phyloP scores from a whole-genome alignment of 2,113 vertebrate genomes.

The Hyla sarda region DNA sequence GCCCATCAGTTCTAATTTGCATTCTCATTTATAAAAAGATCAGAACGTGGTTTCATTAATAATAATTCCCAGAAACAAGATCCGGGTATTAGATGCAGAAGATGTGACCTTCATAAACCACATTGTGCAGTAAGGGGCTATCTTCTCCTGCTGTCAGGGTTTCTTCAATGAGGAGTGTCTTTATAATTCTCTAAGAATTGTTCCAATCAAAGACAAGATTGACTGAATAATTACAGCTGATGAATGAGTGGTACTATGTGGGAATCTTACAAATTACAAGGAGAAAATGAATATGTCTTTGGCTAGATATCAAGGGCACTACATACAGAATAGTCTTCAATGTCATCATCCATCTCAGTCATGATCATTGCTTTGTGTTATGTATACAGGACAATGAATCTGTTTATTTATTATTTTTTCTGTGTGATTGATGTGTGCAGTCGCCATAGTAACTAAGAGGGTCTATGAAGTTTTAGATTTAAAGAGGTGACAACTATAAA shows the following conservation, averaged over 20 bases:
- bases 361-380: background rate
- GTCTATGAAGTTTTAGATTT: background rate
- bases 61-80: background rate
- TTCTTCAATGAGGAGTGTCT: background rate
- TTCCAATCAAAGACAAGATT: background rate
- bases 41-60: background rate
- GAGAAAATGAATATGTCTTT: conserved; percentile 20
- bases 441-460: background rate
- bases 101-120: background rate
- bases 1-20: background rate
- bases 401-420: background rate
- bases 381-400: background rate
- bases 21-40: background rate
- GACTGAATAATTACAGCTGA: conserved; percentile 22
- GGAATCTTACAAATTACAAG: conserved; percentile 18
- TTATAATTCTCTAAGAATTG: background rate
- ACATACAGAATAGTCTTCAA: conserved; percentile 10
- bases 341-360: background rate
- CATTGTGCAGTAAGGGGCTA: background rate
- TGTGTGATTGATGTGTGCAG: background rate
- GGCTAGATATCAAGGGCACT: conserved; percentile 20
- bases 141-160: background rate
- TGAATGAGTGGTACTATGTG: conserved; percentile 6
- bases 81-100: background rate
- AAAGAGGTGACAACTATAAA: no score